These are phyloP conservation scores for Brachionichthys hirsutus DNA, from an alignment of 2,113 vertebrate genomes.

Conservation along the genomic window DNA sequence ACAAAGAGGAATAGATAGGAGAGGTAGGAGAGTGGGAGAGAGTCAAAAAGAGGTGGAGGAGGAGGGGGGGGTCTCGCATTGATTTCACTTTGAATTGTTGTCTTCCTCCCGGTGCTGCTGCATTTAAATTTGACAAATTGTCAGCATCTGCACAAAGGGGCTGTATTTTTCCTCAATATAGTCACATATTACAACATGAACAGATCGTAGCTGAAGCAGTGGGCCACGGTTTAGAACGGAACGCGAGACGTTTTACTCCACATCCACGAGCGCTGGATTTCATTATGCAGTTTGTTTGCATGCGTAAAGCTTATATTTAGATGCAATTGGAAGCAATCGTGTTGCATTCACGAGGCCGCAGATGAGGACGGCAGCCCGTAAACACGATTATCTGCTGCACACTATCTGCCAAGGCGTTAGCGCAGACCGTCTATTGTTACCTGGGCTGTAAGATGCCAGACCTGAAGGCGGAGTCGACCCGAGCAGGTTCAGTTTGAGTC, in stretches of 20 bases:
- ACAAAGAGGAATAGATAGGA: conserved; percentile 61
- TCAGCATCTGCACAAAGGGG: conserved; percentile 57
- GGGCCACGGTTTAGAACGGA: conserved; percentile 40
- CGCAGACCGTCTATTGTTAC: conserved; percentile 47
- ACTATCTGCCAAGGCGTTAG: conserved; percentile 49
- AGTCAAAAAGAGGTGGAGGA: too few relatives aligned
- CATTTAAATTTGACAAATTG: conserved; percentile 63
- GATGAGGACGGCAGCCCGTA: conserved; percentile 61
- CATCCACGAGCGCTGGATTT: conserved; percentile 25
- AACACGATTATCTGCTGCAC: conserved; percentile 65
- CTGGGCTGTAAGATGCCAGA: conserved; percentile 37
- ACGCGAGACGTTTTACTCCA: conserved; percentile 45
- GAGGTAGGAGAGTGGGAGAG: conserved; percentile 49
- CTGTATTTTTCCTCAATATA: conserved; percentile 41
- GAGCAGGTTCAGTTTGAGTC: too few relatives aligned
- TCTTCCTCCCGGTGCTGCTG: conserved; percentile 40
- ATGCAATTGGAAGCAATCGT: conserved; percentile 63
- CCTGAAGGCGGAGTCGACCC: too few relatives aligned
- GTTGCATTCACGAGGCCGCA: conserved; percentile 56
- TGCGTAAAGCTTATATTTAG: conserved; percentile 60
- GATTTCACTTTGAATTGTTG: conserved; percentile 63
- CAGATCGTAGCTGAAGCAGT: conserved; percentile 47
- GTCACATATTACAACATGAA: conserved; percentile 59
- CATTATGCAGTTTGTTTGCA: conserved; percentile 52
- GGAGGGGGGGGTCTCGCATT: conserved; percentile 23